Conservation (phyloP, 2,797 vertebrate species). For the Lutjanus campechanus region DNA sequence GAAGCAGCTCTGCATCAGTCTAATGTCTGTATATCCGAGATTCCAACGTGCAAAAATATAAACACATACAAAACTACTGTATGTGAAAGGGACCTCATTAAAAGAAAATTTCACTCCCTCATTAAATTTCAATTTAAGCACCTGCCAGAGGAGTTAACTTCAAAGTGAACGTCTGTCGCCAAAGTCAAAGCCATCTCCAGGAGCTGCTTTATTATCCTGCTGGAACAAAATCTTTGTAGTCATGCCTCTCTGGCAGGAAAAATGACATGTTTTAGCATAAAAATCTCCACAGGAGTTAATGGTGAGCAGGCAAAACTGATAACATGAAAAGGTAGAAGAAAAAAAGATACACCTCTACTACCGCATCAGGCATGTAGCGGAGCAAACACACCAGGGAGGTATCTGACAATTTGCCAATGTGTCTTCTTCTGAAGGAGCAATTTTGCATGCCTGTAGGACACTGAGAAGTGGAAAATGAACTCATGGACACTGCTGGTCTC, state of each 20-base stretch:
- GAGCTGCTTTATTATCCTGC: background rate
- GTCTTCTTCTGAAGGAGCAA: background rate
- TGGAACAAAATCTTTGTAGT: background rate
- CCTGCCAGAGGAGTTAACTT: background rate
- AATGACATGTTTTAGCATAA: background rate
- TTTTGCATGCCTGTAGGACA: background rate
- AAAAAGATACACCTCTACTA: background rate
- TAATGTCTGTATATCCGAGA: background rate
- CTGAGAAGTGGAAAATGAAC: background rate
- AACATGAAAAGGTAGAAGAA: background rate
- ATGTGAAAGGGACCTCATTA: background rate
- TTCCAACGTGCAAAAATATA: background rate
- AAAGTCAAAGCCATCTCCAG: background rate
- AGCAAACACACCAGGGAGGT: background rate
- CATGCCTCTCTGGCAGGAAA: background rate
- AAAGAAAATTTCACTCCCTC: background rate
- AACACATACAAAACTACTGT: too few species aligned
- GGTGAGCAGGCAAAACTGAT: background rate
- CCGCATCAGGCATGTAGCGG: background rate
- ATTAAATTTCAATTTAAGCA: constrained; percentile 7
- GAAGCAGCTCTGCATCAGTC: background rate
- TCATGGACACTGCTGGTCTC: background rate
- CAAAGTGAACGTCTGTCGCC: background rate
- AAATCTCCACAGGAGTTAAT: background rate
- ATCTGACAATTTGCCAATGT: background rate